Conservation (phyloP, 2,113 vertebrate genomes). For the Ammodytes dubius region DNA sequence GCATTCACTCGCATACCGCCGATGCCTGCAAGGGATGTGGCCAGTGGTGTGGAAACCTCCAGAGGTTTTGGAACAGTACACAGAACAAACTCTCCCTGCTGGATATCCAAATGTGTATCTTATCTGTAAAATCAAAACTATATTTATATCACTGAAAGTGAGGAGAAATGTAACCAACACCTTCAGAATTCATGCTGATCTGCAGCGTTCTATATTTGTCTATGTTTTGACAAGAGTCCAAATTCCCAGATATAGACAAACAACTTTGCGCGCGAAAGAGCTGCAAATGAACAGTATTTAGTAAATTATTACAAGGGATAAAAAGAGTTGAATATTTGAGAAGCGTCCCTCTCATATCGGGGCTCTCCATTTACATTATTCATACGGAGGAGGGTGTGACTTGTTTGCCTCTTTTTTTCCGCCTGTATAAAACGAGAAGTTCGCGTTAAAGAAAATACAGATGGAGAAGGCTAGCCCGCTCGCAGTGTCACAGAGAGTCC, state of each 20-base stretch:
- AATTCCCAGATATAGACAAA: slow-evolving; percentile 18
- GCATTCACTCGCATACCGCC: slow-evolving; percentile 61
- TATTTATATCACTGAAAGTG: background rate
- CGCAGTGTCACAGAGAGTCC: slow-evolving; percentile 75
- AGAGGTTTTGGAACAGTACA: slow-evolving; percentile 41
- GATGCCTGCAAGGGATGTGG: slow-evolving; percentile 67
- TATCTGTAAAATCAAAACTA: slow-evolving; percentile 6
- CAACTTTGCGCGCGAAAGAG: background rate
- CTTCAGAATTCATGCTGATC: background rate
- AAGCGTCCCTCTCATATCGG: slow-evolving; percentile 72
- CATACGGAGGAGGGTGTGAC: slow-evolving; percentile 91
- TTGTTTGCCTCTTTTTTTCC: slow-evolving; percentile 82
- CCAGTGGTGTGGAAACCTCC: slow-evolving; percentile 65
- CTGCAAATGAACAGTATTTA: background rate
- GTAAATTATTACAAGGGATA: slow-evolving; percentile 28
- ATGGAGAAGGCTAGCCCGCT: slow-evolving; percentile 82
- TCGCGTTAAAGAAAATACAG: slow-evolving; percentile 78
- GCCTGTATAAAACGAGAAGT: slow-evolving; percentile 90
- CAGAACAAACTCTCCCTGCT: slow-evolving; percentile 5
- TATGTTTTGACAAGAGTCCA: slow-evolving; percentile 21
- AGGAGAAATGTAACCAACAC: background rate
- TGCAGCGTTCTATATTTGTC: slow-evolving; percentile 14
- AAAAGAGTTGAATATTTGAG: slow-evolving; percentile 25
- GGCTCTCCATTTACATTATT: slow-evolving; percentile 83
- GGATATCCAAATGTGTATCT: slow-evolving; percentile 7